Conservation (phyloP, 1,140 invertebrate species). For the Patella vulgata region DNA sequence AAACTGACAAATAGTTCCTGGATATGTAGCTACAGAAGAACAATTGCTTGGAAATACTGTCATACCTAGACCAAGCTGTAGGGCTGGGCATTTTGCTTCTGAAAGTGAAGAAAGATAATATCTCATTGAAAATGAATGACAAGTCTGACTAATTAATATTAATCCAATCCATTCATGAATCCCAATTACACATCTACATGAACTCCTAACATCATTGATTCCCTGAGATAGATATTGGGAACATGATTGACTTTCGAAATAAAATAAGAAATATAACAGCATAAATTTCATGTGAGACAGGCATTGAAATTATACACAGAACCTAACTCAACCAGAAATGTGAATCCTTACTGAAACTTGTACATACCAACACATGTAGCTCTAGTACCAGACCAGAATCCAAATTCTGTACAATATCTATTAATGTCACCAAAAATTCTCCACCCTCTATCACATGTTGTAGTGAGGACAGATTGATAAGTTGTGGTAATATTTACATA, state of each 20-base stretch:
- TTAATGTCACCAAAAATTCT: slow-evolving; percentile 28
- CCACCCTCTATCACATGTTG: slow-evolving; percentile 34
- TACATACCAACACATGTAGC: slow-evolving; percentile 42
- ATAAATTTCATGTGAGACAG: background rate
- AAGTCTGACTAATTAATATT: background rate
- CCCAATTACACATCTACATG: background rate
- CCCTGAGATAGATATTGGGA: background rate
- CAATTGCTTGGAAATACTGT: slow-evolving; percentile 1
- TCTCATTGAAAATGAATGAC: background rate
- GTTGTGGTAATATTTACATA: slow-evolving; percentile 41
- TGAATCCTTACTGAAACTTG: too few species aligned
- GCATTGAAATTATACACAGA: too few species aligned
- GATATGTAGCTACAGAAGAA: background rate
- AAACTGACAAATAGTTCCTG: slow-evolving; percentile 11
- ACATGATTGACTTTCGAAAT: background rate
- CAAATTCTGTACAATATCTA: slow-evolving; percentile 34
- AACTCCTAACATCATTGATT: background rate
- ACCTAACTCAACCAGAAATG: too few species aligned
- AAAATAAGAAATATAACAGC: background rate
- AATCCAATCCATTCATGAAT: background rate
- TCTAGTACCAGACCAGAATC: slow-evolving; percentile 37
- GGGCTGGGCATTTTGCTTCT: slow-evolving; percentile 16
- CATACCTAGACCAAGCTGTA: background rate
- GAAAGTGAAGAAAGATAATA: background rate
- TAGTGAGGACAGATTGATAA: slow-evolving; percentile 26